Evolutionary conservation across 2,888 invertebrate genomes (phyloP), one percentile per base, ranked within the genome.

Genomic region (Apamea anceps): DNA sequence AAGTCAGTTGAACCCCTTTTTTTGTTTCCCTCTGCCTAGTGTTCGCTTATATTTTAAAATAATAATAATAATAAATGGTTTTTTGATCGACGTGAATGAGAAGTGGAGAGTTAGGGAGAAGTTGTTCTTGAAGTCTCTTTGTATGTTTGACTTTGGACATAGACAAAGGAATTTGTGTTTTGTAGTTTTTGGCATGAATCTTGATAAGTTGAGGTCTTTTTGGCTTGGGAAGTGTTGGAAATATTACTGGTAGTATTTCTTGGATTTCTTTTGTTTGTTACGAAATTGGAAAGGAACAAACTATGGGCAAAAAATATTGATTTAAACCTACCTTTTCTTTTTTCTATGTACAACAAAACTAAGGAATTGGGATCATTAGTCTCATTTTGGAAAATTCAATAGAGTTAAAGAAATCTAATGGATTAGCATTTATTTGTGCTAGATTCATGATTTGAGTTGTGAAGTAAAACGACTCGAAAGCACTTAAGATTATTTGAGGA

Each of bases 21-120:
- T 80, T 79, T 81, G 54, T 32, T 54, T 67, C 15, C 54, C 54
- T 62, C 13, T 51, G 12, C 28, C 75, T 60, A 45, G 32, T 51
- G 70, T 83, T 66, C 45, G 37, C 12, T 81, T 73, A 75, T 72
- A 76, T 82, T 81, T 77, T 18, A n/a, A n/a, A n/a, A n/a, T n/a
- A n/a, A n/a, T n/a, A n/a, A n/a, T n/a, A n/a, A n/a, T n/a, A n/a
- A n/a, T n/a, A n/a, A n/a, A n/a, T n/a, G n/a, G 15, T 68, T 37
- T 54, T 63, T 65, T 48, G 3, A 48, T 7, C 6, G 5, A 68
- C 15, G 68, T 32, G 5, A 21, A 15, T 60, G 42, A n/a, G n/a
- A 57, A 32, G 15, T 57, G 51, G 57, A 18, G 48, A 48, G 4
- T 3, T 10, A 4, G 48, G 15, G 15, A 48, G 48, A 32, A 54